phyloP scores from a whole-genome alignment of 2,888 invertebrate genomes.

The Xestia rhomboidea region DNA sequence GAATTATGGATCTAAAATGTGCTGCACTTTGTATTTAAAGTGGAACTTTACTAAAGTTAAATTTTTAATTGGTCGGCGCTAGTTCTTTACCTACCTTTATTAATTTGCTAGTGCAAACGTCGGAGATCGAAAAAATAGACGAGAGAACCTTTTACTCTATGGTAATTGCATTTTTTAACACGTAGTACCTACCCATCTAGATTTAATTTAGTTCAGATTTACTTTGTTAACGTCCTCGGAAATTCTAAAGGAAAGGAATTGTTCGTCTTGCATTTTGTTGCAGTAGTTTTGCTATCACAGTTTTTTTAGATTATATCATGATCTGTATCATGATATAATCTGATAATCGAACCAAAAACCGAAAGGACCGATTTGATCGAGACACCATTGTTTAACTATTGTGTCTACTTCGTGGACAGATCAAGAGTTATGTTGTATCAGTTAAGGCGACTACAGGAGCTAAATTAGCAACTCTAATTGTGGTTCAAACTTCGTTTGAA shows the following conservation, averaged over 20 bases:
- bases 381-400: too few species aligned
- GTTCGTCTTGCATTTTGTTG: background rate
- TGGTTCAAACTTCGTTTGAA: too few species aligned
- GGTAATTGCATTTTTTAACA: conserved; percentile 69
- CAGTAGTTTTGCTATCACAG: background rate
- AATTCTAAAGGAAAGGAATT: background rate
- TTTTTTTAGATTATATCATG: background rate
- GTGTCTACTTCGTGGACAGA: too few species aligned
- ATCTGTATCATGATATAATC: too few species aligned
- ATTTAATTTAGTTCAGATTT: conserved; percentile 49
- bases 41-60: conserved; percentile 67
- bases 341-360: too few species aligned
- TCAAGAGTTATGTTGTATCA: too few species aligned
- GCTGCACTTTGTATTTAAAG: conserved; percentile 58
- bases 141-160: conserved; percentile 61
- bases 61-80: conserved; percentile 72
- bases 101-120: conserved; percentile 71
- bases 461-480: too few species aligned
- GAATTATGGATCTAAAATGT: conserved; percentile 57
- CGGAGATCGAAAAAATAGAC: conserved; percentile 64
- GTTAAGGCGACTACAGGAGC: too few species aligned
- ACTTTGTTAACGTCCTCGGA: conserved; percentile 1
- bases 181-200: conserved; percentile 28
- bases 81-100: conserved; percentile 66
- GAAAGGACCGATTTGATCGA: too few species aligned